These are phyloP conservation scores for Phataginus tetradactyla DNA, from an alignment of 2,797 vertebrate genomes.

Conservation along the genomic window DNA sequence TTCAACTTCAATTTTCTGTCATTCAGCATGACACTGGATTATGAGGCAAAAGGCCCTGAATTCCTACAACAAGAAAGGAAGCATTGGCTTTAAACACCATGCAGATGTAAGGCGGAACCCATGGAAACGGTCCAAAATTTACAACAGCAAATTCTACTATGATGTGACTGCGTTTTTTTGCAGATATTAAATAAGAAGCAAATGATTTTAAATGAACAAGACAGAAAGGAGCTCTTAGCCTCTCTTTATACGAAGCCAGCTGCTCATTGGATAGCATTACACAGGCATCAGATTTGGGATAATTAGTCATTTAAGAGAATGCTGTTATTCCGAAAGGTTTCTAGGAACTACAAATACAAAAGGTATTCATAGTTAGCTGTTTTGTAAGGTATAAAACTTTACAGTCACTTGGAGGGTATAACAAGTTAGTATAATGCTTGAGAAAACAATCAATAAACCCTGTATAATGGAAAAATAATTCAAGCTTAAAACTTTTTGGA, in stretches of 20 bases:
- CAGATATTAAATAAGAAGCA: conserved; percentile 72
- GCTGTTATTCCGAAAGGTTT: conserved; percentile 43
- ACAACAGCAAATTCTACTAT: conserved; percentile 74
- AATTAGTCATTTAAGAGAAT: conserved; percentile 49
- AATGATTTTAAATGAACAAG: conserved; percentile 75
- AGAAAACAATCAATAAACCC: background rate
- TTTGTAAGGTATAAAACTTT: conserved; percentile 52
- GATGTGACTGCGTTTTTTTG: conserved; percentile 59
- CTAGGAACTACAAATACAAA: conserved; percentile 69
- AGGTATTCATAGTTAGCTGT: conserved; percentile 71
- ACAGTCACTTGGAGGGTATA: background rate
- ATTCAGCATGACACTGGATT: conserved; percentile 72
- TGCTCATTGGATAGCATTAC: conserved; percentile 62
- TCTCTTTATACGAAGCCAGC: conserved; percentile 65
- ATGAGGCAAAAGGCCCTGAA: conserved; percentile 68
- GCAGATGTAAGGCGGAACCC: conserved; percentile 83
- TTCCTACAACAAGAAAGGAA: conserved; percentile 69
- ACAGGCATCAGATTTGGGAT: conserved; percentile 57
- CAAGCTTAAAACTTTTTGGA: conserved; percentile 44
- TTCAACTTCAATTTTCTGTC: conserved; percentile 78
- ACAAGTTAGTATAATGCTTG: background rate
- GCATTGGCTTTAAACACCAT: conserved; percentile 71
- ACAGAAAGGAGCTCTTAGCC: conserved; percentile 73
- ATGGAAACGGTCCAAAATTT: conserved; percentile 76
- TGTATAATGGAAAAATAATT: conserved; percentile 43